Percentiles rank a stretch among this genome's conserved stretches.
phyloP scores from a whole-genome alignment of 2,797 vertebrate genomes.

The Acanthornis magna region DNA sequence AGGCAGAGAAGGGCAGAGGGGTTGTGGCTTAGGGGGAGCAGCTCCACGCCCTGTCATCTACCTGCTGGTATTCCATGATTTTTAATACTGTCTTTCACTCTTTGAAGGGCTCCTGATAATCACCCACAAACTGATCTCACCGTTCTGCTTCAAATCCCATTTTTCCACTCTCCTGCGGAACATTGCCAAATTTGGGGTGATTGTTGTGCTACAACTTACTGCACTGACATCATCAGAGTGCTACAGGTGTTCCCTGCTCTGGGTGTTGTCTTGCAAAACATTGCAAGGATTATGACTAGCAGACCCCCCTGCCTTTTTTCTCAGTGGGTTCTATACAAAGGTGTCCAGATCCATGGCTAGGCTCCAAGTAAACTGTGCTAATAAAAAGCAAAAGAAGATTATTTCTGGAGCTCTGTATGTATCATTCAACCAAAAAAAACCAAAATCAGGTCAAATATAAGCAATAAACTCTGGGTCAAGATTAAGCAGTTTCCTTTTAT shows the following conservation, averaged over 20 bases:
- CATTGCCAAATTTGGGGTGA: neutral
- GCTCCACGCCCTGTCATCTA: neutral
- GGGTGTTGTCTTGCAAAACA: neutral
- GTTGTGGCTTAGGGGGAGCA: neutral
- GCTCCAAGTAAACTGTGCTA: neutral
- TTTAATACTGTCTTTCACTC: neutral
- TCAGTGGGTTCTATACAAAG: neutral
- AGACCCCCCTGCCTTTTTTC: neutral
- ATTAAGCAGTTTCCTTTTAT: slow-evolving; percentile 31
- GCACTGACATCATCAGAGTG: neutral
- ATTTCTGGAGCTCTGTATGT: neutral
- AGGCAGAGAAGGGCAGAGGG: neutral
- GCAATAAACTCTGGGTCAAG: slow-evolving; percentile 2
- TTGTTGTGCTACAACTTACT: neutral
- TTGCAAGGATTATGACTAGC: neutral
- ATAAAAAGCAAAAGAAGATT: neutral
- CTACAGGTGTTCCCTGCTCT: neutral
- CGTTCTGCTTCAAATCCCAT: neutral
- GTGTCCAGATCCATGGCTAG: neutral
- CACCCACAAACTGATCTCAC: neutral
- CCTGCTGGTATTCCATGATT: neutral
- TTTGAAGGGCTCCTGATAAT: neutral
- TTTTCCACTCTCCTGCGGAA: neutral
- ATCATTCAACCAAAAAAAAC: neutral
- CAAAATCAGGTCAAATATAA: neutral